Base-by-base conservation (phyloP, 53 echinoderm and acorn worm species). In the Paracentrotus lividus region DNA sequence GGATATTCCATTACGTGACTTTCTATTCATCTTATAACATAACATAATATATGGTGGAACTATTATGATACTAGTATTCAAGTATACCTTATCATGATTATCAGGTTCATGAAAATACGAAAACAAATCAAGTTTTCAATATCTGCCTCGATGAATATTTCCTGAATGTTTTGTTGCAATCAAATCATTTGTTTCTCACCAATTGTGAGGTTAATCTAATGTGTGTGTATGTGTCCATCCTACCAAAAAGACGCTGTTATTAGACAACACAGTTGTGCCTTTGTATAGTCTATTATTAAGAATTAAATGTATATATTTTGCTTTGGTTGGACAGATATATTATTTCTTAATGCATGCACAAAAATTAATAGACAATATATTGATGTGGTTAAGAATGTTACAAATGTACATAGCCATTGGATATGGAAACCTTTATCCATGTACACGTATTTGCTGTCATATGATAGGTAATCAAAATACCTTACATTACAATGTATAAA, bases 251-350 rank as follows among this genome's bases (percentile, higher is more conserved):
- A 55, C 1, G 55, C 13, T 55, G 13, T 57, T 57, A n/a, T 24
- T 78, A 45, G 43, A 78, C n/a, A n/a, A 43, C 10, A 42, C 78
- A 21, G 24, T 78, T 45, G 78, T 78, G 78, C 78, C 78, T 78
- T 78, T 78, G n/a, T n/a, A 44, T n/a, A 45, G 78, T 8, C n/a
- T n/a, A n/a, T 78, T 7, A 7, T 78, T 31, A 24, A 45, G 47
- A 24, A 26, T 23, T 78, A 42, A 47, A 15, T 78, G 78, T 78
- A 75, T 75, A 78, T 78, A 78, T 21, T 78, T 78, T 78, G 78
- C 78, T 9, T 45, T 44, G 24, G 23, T 78, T 45, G 78, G 78
- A 78, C 78, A 78, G 47, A 78, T 3, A 8, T 78, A 9, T 78
- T 78, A 24, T 23, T 45, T 78, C 21, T 26, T 15, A 45, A 24